Base-by-base conservation (phyloP, 2,113 vertebrate species). In the Chloroceryle aenea region DNA sequence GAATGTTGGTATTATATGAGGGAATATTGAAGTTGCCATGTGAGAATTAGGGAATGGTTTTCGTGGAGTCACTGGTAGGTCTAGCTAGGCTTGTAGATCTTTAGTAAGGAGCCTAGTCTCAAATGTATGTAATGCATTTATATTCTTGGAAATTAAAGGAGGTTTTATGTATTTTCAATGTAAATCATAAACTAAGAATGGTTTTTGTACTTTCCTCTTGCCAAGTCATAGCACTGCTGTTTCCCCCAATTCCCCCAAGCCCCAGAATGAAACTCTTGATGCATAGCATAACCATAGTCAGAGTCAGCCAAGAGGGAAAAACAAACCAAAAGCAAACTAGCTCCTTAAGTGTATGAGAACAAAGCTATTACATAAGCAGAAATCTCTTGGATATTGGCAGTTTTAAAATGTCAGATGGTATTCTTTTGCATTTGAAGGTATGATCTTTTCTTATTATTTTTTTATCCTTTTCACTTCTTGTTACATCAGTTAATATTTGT, bases 81-180 rank as follows among this genome's bases (percentile, higher is more conserved):
- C 85, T 97, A 85, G 62, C 63, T 94, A 96, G 79, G 85, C 67
- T 50, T 93, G 72, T 94, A 96, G 95, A 96, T 89, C 62, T 96
- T 91, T 94, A 88, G 85, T 72, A 10, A 89, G 78, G 43, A 93
- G 23, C 34, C 73, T 90, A 50, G 75, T 93, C 94, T 96, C 93
- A 85, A 68, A 88, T 82, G 11, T 61, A 59, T 56, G n/a, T 91
- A 90, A 62, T 94, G 84, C n/a, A 85, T 97, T 95, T 53, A 87
- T 94, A 90, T 97, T 98, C 92, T 95, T 97, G 94, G 88, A 98
- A 95, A 95, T 97, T 95, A 93, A 96, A 95, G 80, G 55, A 75
- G 58, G 30, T 77, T 90, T 87, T 97, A 91, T 45, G 80, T 96
- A 93, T 59, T 96, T 95, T 93, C 79, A 93, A 6, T 89, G 91